Evolutionary conservation across 2,113 vertebrate genomes (phyloP).

Genomic region (Myanophis thanlyinensis): DNA sequence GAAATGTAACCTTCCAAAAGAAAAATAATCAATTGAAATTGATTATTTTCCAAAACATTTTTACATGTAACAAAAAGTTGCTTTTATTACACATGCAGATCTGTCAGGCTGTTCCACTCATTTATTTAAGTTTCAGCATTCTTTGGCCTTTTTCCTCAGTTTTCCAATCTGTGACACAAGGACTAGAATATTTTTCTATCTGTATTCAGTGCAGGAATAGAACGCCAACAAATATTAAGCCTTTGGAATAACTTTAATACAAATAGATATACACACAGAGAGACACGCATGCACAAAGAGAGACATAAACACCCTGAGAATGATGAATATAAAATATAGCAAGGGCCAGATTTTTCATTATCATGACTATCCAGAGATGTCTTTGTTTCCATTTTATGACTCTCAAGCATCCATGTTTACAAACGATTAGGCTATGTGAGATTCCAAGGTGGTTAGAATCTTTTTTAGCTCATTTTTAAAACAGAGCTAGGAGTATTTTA

Average conservation of each 20-base stretch:
- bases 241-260: background rate
- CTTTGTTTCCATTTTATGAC: background rate
- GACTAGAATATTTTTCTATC: background rate
- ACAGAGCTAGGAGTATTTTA: background rate
- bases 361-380: background rate
- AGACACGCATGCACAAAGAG: background rate
- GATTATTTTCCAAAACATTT: background rate
- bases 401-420: background rate
- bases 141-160: background rate
- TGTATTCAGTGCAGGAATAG: background rate
- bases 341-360: background rate
- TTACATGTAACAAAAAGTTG: background rate
- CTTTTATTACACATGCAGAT: background rate
- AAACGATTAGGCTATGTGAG: too few relatives aligned
- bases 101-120: background rate
- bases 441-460: background rate
- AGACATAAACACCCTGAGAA: background rate
- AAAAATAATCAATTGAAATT: background rate
- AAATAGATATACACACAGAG: background rate
- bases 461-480: background rate
- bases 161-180: background rate
- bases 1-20: background rate
- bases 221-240: background rate
- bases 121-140: background rate
- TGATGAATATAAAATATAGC: background rate